Conservation (phyloP, 1,140 invertebrate species). For the Drosophila repletoides region DNA sequence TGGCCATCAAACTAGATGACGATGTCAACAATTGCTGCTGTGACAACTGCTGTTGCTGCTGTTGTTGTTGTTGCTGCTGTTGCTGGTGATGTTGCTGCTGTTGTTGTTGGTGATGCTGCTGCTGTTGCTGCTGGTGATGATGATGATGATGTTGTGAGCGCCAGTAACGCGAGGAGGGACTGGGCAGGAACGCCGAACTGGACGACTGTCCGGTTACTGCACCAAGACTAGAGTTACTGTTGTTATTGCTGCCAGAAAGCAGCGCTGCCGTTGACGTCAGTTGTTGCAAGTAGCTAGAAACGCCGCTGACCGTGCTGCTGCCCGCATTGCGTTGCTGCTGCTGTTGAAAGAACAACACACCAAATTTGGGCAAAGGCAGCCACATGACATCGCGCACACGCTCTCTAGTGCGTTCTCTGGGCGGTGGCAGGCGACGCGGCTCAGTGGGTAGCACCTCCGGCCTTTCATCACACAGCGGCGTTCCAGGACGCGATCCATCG, state of each 20-base stretch:
- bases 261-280: constrained; percentile 15
- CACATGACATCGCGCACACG: constrained; percentile 88
- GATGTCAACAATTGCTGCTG: constrained; percentile 45
- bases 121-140: constrained; percentile 70
- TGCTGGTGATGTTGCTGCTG: constrained; percentile 31
- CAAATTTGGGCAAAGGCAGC: constrained; percentile 92
- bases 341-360: constrained; percentile 87
- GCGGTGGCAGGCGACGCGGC: constrained; percentile 87
- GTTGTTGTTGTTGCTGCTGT: constrained; percentile 65
- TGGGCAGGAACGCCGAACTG: constrained; percentile 59
- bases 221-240: constrained; percentile 80
- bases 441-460: constrained; percentile 90
- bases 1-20: constrained; percentile 68
- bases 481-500: constrained; percentile 88
- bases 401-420: constrained; percentile 84
- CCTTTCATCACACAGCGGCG: constrained; percentile 91
- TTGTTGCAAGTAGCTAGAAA: constrained; percentile 48
- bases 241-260: constrained; percentile 18
- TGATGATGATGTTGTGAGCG: constrained; percentile 73
- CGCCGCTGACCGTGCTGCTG: not conserved
- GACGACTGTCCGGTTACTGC: constrained; percentile 24
- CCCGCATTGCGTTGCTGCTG: constrained; percentile 72
- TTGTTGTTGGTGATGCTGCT: constrained; percentile 46
- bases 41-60: constrained; percentile 38
- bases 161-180: constrained; percentile 72